phyloP scores from a whole-genome alignment of 1,140 invertebrate species.

The Lanistes nyassanus region DNA sequence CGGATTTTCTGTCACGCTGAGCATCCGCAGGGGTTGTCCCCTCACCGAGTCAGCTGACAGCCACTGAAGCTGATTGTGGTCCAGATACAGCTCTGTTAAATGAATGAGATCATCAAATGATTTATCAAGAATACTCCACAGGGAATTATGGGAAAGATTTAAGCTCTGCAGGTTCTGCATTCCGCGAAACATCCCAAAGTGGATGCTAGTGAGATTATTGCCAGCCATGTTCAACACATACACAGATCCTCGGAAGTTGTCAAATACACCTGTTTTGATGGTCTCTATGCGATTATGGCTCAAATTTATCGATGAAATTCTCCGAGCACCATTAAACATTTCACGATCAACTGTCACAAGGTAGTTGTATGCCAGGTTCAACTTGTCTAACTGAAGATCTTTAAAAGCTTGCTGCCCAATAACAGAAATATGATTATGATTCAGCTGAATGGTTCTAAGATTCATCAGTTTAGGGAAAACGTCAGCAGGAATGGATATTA shows the following conservation, averaged over 20 bases:
- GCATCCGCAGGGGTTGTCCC: conserved; percentile 5
- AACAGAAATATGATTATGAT: conserved; percentile 30
- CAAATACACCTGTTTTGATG: conserved; percentile 40
- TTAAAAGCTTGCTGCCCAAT: conserved; percentile 34
- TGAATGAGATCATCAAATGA: conserved; percentile 41
- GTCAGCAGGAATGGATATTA: conserved; percentile 30
- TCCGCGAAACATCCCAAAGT: conserved; percentile 60
- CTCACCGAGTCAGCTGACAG: conserved; percentile 15
- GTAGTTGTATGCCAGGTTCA: conserved; percentile 36
- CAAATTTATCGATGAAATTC: conserved; percentile 35
- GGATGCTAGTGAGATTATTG: conserved; percentile 33
- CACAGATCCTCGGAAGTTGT: conserved; percentile 39
- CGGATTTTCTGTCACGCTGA: conserved; percentile 32
- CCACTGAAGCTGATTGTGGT: conserved; percentile 27
- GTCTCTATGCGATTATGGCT: conserved; percentile 35
- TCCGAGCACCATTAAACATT: conserved; percentile 29
- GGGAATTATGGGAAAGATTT: conserved; percentile 51
- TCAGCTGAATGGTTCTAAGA: conserved; percentile 31
- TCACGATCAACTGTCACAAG: conserved; percentile 32
- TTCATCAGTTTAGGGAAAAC: conserved; percentile 31
- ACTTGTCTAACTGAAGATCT: conserved; percentile 30
- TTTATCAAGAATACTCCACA: conserved; percentile 40
- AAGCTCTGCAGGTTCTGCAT: conserved; percentile 57
- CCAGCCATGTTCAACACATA: conserved; percentile 30
- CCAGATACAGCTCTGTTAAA: conserved; percentile 27